Conservation (phyloP, 2,888 invertebrate genomes). For the Perithous albicinctus region DNA sequence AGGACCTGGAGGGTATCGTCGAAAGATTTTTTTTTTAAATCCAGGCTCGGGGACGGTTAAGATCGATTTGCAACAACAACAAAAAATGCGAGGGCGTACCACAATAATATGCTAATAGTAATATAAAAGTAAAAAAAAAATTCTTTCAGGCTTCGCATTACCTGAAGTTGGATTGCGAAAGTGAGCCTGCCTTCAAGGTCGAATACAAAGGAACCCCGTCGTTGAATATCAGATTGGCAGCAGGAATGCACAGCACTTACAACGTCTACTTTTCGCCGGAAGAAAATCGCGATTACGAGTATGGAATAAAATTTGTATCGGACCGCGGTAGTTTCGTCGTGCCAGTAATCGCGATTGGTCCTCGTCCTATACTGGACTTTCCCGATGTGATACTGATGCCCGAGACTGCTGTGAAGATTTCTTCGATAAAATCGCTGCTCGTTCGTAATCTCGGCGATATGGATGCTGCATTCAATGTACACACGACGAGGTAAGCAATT, state of each 20-base stretch:
- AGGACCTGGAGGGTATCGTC: too few species aligned
- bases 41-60: too few species aligned
- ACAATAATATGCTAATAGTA: too few species aligned
- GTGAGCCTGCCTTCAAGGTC: constrained; percentile 86
- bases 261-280: constrained; percentile 88
- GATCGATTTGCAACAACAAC: too few species aligned
- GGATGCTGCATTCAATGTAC: constrained; percentile 85
- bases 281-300: constrained; percentile 86
- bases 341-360: constrained; percentile 87
- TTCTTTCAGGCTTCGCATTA: constrained; percentile 86
- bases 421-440: constrained; percentile 85
- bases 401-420: constrained; percentile 86
- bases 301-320: constrained; percentile 86
- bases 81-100: too few species aligned
- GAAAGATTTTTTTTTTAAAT: too few species aligned
- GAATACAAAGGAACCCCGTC: constrained; percentile 83
- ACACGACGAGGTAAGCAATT: constrained; percentile 82
- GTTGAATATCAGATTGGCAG: constrained; percentile 87
- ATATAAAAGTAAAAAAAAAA: too few species aligned
- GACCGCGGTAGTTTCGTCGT: constrained; percentile 86
- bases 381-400: constrained; percentile 87
- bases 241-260: constrained; percentile 89
- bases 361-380: constrained; percentile 87
- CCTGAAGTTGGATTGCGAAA: constrained; percentile 85
- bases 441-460: constrained; percentile 86